phyloP scores from a whole-genome alignment of 2,888 invertebrate genomes.

The Drosophila buzzatii region DNA sequence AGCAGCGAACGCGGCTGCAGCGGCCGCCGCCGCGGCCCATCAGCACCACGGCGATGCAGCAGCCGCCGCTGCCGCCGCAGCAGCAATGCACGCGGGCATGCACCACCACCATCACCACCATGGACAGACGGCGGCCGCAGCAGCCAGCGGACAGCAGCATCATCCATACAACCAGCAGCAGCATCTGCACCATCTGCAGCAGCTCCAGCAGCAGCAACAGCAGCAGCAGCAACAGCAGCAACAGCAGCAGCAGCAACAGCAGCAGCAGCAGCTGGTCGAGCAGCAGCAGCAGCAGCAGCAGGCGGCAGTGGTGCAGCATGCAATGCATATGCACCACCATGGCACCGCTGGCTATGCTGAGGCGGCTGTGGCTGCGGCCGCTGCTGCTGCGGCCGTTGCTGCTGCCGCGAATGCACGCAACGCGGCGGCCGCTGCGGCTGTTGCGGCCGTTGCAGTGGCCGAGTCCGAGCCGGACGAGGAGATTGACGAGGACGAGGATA shows the following conservation, averaged over 20 bases:
- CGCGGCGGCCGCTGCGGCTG: slow-evolving; percentile 61
- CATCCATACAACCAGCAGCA: slow-evolving; percentile 83
- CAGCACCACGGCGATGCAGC: slow-evolving; percentile 58
- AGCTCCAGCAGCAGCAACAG: slow-evolving; percentile 40
- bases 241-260: slow-evolving; percentile 75
- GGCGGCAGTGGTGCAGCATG: slow-evolving; percentile 45
- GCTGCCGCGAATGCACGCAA: slow-evolving; percentile 67
- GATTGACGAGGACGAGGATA: slow-evolving; percentile 62
- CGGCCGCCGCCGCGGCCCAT: slow-evolving; percentile 53
- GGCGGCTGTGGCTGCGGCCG: slow-evolving; percentile 69
- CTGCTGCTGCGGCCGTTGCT: slow-evolving; percentile 66
- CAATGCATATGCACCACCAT: slow-evolving; percentile 67
- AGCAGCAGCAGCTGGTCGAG: slow-evolving; percentile 61
- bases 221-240: slow-evolving; percentile 57
- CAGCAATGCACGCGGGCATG: slow-evolving; percentile 55
- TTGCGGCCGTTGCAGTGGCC: slow-evolving; percentile 49
- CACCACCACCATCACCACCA: slow-evolving; percentile 63
- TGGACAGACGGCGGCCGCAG: slow-evolving; percentile 15
- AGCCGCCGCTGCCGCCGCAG: slow-evolving; percentile 52
- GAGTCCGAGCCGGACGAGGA: slow-evolving; percentile 64
- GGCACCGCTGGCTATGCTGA: slow-evolving; percentile 65
- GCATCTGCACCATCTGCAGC: slow-evolving; percentile 71
- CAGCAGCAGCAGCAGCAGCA: slow-evolving; percentile 68
- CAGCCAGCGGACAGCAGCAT: slow-evolving; percentile 67
- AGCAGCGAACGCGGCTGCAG: slow-evolving; percentile 58